A percentile compares a stretch with the other conserved stretches of the same genome.
Evolutionary conservation across 2,888 invertebrate species (phyloP).

Genomic region (Nomada flava): DNA sequence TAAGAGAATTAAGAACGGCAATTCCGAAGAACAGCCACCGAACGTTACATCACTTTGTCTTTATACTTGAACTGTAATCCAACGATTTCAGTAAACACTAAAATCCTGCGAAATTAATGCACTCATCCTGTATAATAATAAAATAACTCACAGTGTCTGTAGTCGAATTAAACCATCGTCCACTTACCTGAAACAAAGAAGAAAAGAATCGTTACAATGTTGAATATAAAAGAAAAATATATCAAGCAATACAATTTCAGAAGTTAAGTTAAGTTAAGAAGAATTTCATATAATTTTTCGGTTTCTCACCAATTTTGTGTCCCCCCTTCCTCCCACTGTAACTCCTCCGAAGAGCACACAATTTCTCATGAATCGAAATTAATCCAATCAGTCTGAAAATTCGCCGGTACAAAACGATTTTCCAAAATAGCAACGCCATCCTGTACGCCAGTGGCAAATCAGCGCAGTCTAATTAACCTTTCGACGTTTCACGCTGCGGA

Average conservation of each 20-base stretch:
- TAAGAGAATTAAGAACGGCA: constrained; percentile 8
- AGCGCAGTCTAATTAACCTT: constrained; percentile 68
- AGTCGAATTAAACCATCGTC: no score
- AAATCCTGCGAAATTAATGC: not conserved
- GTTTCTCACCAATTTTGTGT: no score
- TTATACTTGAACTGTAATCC: not conserved
- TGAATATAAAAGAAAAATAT: no score
- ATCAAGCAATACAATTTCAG: no score
- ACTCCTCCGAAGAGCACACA: no score
- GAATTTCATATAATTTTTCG: no score
- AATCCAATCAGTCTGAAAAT: not conserved
- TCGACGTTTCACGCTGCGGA: constrained; percentile 51
- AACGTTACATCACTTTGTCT: not conserved
- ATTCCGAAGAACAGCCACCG: constrained; percentile 4
- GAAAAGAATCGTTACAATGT: not conserved
- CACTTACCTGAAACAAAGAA: constrained; percentile 44
- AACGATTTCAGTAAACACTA: not conserved
- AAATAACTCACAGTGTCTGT: no score
- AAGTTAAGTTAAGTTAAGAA: no score
- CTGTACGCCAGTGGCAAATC: constrained; percentile 35
- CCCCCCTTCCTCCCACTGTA: no score
- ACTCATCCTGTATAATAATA: no score
- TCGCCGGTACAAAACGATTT: constrained; percentile 11
- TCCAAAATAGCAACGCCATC: constrained; percentile 6
- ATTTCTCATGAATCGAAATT: not conserved